Evolutionary conservation across 1,140 invertebrate genomes (phyloP), one percentile per base, ranked within the genome.

Genomic region (Antheraea mylitta): DNA sequence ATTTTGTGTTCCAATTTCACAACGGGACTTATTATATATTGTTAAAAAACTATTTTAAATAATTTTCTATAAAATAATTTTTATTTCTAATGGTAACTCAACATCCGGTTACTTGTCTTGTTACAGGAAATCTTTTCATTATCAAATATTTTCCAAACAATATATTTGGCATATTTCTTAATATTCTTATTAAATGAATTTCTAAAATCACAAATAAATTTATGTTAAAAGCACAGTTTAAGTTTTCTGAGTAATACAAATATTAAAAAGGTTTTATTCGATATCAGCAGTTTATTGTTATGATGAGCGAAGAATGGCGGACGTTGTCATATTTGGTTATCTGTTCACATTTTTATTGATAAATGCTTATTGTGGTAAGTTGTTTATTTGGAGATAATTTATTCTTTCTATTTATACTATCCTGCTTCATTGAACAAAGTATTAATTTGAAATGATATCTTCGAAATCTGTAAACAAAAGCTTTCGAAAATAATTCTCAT

Each of bases 221-320:
- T 53, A 53, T 16, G 9, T 5, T 53, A 2, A 53, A 16, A 11
- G 45, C 16, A 53, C 16, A 5, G 5, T 53, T 13, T 53, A n/a
- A 1, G 5, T 53, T 13, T 53, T 53, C 5, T 16, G 45, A 53
- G 16, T 53, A 53, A 53, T 13, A 13, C 45, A 16, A 53, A 53
- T 6, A 6, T 10, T 16, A 13, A 53, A 53, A 53, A 16, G 1
- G 22, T 22, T 0, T 61, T 19, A 11, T 75, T 69, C 80, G 78
- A 82, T 38, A 42, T 66, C 59, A 42, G 70, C 64, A 74, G 71
- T 83, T 75, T 75, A 86, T 91, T 92, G 89, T 92, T 92, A 91
- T 92, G 89, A 88, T 92, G 90, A 87, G 87, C 73, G 78, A 86
- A 91, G 87, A 90, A 92, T 92, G 91, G 90, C 91, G 90, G 90